Conservation (phyloP, 2,888 invertebrate genomes). For the Yponomeuta cagnagella region DNA sequence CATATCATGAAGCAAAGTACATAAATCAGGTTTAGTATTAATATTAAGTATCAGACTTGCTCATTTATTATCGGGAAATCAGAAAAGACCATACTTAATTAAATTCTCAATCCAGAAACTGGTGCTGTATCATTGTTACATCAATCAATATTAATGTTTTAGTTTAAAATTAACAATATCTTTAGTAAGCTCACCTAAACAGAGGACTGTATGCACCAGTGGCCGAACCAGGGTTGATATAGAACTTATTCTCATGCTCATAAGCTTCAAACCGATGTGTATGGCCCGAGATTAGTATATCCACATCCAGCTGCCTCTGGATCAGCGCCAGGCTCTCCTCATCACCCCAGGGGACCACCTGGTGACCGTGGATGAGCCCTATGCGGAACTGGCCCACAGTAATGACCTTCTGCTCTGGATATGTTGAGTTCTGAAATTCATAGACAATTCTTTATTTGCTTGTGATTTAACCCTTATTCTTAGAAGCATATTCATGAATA, state of each 20-base stretch:
- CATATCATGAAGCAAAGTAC: too few species aligned
- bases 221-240: conserved; percentile 99
- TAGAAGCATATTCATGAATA: too few species aligned
- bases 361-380: conserved; percentile 98
- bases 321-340: conserved; percentile 94
- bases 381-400: conserved; percentile 99
- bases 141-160: too few species aligned
- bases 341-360: conserved; percentile 98
- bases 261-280: conserved; percentile 99
- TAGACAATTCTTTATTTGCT: neutral
- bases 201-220: conserved; percentile 98
- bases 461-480: too few species aligned
- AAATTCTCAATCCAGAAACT: too few species aligned
- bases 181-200: conserved; percentile 11
- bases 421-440: conserved; percentile 86
- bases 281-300: conserved; percentile 98
- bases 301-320: conserved; percentile 97
- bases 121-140: too few species aligned
- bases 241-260: conserved; percentile 99
- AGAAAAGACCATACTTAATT: too few species aligned
- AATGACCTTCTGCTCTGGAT: conserved; percentile 98
- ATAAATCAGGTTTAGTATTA: too few species aligned
- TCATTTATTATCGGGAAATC: too few species aligned
- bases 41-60: too few species aligned
- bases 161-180: too few species aligned